A percentile compares a stretch with the other conserved stretches of the same genome.
Evolutionary conservation across 2,797 vertebrate species (phyloP).

Genomic region (Cossypha heuglini): DNA sequence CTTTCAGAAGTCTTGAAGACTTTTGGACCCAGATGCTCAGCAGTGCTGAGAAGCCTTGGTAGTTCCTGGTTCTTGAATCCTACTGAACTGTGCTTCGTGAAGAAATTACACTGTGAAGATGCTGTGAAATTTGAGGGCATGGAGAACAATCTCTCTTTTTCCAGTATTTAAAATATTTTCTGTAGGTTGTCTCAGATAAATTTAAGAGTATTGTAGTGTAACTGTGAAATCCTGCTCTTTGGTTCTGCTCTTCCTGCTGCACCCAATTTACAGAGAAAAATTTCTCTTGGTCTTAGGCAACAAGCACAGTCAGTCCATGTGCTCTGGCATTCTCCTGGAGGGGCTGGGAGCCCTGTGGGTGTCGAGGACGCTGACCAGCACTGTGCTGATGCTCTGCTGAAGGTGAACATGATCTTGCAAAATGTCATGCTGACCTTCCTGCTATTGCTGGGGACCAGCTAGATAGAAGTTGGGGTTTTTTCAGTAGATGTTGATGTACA

Average conservation of each 20-base stretch:
- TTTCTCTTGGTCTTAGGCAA: neutral
- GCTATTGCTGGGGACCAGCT: neutral
- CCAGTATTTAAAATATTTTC: neutral
- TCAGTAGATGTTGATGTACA: neutral
- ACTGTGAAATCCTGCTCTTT: neutral
- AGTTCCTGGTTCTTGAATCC: neutral
- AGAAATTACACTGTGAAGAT: neutral
- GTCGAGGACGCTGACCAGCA: rapidly evolving
- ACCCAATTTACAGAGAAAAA: neutral
- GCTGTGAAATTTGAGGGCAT: neutral
- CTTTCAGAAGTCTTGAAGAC: neutral
- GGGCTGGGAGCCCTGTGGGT: neutral
- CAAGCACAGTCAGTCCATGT: neutral
- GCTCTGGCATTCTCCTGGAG: neutral
- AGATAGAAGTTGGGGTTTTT: neutral
- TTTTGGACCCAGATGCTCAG: neutral
- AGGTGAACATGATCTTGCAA: neutral
- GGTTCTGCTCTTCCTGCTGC: neutral
- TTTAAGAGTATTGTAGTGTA: neutral
- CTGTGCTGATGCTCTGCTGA: neutral
- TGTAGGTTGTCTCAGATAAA: neutral
- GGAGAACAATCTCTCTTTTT: neutral
- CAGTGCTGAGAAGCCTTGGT: neutral
- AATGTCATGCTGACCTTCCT: neutral
- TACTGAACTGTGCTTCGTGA: neutral